Evolutionary conservation across 2,888 invertebrate species (phyloP), one percentile per base, ranked within the genome.

Genomic region (Tupiocoris notatus): DNA sequence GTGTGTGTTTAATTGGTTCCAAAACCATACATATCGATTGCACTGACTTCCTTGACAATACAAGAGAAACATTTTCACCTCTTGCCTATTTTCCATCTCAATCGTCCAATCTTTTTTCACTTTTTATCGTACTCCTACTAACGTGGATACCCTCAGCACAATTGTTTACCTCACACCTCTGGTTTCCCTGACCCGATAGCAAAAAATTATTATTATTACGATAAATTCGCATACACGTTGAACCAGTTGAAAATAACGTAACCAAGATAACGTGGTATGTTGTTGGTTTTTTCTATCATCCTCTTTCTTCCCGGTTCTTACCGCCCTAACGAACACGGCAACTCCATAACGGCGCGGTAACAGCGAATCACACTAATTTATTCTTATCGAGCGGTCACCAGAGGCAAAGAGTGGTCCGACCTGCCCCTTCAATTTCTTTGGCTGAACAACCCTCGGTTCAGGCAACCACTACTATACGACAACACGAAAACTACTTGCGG

Each of bases 61-160:
- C 23, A 23, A 18, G 3, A 63, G 63, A n/a, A 24, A 63, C 17
- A 63, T 63, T n/a, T 24, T 24, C 63, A 63, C 23, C 63, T 23
- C n/a, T 22, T 23, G 63, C 63, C 25, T 23, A 63, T 63, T 63
- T 22, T 22, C 63, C 63, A 17, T 63, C 63, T 63, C 63, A 63
- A 24, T 63, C 22, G n/a, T n/a, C n/a, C n/a, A n/a, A n/a, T n/a
- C n/a, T n/a, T n/a, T n/a, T n/a, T n/a, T n/a, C n/a, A n/a, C n/a
- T n/a, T n/a, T n/a, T n/a, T n/a, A n/a, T n/a, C n/a, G n/a, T n/a
- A n/a, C n/a, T n/a, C n/a, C n/a, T n/a, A n/a, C n/a, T n/a, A n/a
- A n/a, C n/a, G n/a, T n/a, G n/a, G n/a, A n/a, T n/a, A n/a, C n/a
- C n/a, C n/a, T n/a, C n/a, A n/a, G n/a, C 39, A 39, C 39, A 3